These are phyloP conservation scores for Hirundichthys speculiger DNA, from an alignment of 2,113 vertebrate genomes.

Conservation along the genomic window DNA sequence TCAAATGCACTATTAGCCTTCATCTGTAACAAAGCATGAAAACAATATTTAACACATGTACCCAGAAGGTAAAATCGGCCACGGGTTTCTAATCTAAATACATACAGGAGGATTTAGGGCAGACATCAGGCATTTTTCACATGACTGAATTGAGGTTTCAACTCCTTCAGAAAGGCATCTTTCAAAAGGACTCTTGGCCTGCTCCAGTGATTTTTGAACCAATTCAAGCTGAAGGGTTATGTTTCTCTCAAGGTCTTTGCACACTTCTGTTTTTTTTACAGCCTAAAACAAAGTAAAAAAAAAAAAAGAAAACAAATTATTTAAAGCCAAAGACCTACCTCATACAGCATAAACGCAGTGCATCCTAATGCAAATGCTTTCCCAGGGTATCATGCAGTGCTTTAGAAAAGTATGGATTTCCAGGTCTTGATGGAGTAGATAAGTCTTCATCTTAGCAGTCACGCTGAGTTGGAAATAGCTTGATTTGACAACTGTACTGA, in stretches of 20 bases:
- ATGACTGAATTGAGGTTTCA: conserved; percentile 11
- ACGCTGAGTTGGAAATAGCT: no score
- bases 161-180: conserved; percentile 28
- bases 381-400: no score
- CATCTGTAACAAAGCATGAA: not conserved
- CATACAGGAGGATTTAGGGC: not conserved
- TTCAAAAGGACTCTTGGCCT: not conserved
- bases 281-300: conserved; percentile 10
- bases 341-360: no score
- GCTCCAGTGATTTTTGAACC: not conserved
- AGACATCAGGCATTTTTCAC: not conserved
- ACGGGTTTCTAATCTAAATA: not conserved
- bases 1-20: not conserved
- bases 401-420: no score
- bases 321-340: no score
- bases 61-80: not conserved
- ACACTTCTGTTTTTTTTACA: not conserved
- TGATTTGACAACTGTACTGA: no score
- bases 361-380: no score
- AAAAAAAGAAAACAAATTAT: no score
- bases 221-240: accelerated
- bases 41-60: not conserved
- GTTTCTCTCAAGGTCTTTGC: not conserved
- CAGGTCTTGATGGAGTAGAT: no score
- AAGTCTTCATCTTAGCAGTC: no score